A percentile compares a stretch with the other conserved stretches of the same genome.
Evolutionary conservation across 2,888 invertebrate genomes (phyloP).

Genomic region (Sicus ferrugineus): DNA sequence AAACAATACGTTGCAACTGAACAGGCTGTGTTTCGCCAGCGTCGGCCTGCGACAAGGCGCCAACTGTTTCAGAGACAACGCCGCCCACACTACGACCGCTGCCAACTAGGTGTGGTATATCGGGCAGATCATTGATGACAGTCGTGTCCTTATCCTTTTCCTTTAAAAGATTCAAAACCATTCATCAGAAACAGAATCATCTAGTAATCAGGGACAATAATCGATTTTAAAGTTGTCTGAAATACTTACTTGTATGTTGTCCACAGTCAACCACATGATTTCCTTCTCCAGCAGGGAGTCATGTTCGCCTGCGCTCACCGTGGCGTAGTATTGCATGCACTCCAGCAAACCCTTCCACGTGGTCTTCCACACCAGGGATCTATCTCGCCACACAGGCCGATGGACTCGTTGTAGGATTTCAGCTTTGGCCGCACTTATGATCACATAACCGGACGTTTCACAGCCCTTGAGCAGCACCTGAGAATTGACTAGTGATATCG

Average conservation of each 20-base stretch:
- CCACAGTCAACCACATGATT: slow-evolving; percentile 95
- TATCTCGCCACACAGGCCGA: slow-evolving; percentile 86
- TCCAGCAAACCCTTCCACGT: slow-evolving; percentile 95
- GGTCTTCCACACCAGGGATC: slow-evolving; percentile 88
- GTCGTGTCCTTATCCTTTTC: slow-evolving; percentile 78
- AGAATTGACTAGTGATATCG: slow-evolving; percentile 73
- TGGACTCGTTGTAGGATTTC: slow-evolving; percentile 90
- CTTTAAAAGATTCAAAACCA: background rate
- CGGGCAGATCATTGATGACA: slow-evolving; percentile 81
- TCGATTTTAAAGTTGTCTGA: background rate
- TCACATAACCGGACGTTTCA: slow-evolving; percentile 96
- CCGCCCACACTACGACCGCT: slow-evolving; percentile 97
- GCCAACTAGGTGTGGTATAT: slow-evolving; percentile 87
- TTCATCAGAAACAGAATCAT: background rate
- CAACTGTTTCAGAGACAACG: slow-evolving; percentile 91
- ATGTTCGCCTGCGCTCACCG: slow-evolving; percentile 84
- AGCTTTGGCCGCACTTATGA: slow-evolving; percentile 95
- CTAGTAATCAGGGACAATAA: background rate
- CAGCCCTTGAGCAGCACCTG: slow-evolving; percentile 90
- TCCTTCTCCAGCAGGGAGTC: slow-evolving; percentile 80
- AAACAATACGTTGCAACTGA: slow-evolving; percentile 94
- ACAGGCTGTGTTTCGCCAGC: slow-evolving; percentile 68
- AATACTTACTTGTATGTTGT: slow-evolving; percentile 79
- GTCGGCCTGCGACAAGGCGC: slow-evolving; percentile 76
- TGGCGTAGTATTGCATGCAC: slow-evolving; percentile 99